Conservation (phyloP, 2,888 invertebrate species). For the Mantis religiosa region DNA sequence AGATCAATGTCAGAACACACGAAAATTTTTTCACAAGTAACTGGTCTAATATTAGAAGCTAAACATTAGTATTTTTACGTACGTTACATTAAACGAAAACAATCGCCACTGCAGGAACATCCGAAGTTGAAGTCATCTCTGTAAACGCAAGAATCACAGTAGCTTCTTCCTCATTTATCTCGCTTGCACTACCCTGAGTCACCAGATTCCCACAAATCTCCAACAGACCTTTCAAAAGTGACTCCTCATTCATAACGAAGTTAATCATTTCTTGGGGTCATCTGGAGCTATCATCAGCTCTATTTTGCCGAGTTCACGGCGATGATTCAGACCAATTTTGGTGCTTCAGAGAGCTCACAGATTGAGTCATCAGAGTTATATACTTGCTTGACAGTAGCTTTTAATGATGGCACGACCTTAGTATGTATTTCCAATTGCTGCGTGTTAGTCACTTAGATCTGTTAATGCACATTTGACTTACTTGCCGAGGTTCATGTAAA, state of each 20-base stretch:
- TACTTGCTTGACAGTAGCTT: not conserved
- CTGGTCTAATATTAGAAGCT: no score
- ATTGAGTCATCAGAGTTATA: not conserved
- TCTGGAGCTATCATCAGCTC: not conserved
- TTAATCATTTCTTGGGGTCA: not conserved
- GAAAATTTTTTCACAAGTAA: no score
- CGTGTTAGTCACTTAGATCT: no score
- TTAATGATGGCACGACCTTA: no score
- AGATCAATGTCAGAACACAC: no score
- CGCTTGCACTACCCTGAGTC: not conserved
- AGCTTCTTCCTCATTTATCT: not conserved
- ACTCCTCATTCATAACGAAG: not conserved
- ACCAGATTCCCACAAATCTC: not conserved
- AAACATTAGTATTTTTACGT: no score
- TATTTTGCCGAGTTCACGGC: not conserved
- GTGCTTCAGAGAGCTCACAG: not conserved
- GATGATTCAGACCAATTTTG: not conserved
- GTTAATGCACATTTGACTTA: no score
- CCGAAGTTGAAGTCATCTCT: not conserved
- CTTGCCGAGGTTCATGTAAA: no score
- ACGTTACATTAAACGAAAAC: no score
- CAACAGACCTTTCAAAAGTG: not conserved
- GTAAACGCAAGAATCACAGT: not conserved
- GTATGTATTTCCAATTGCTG: no score
- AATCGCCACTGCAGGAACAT: no score